Evolutionary conservation across 2,113 vertebrate genomes (phyloP).

Genomic region (Shinisaurus crocodilurus): DNA sequence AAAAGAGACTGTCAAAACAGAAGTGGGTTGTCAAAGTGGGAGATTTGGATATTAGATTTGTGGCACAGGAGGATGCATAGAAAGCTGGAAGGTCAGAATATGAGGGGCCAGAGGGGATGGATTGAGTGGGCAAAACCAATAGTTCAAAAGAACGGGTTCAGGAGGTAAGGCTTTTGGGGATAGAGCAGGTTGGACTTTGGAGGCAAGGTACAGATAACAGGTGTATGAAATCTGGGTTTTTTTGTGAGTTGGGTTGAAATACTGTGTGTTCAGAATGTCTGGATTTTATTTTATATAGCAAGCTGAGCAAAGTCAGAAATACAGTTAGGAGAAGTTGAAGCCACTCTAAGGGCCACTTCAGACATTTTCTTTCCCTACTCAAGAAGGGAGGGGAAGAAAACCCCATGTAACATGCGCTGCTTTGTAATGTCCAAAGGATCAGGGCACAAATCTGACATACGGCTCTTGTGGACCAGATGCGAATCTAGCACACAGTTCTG

Average conservation of each 20-base stretch:
- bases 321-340: background rate
- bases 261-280: background rate
- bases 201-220: background rate
- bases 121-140: background rate
- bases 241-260: background rate
- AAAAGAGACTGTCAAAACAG: background rate
- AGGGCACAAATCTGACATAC: background rate
- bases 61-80: background rate
- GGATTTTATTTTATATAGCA: background rate
- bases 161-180: background rate
- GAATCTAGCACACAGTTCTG: too few relatives aligned
- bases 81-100: background rate
- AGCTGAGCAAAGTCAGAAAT: conserved; percentile 1
- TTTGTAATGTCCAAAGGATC: background rate
- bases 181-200: background rate
- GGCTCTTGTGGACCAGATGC: background rate
- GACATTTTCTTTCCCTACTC: background rate
- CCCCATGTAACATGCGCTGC: background rate
- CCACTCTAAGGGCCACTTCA: background rate
- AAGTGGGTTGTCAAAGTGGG: background rate
- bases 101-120: background rate
- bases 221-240: background rate
- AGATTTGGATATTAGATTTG: background rate
- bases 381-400: background rate
- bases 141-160: background rate